These are phyloP conservation scores for Leuciscus idus DNA, from an alignment of 2,113 vertebrate species.

Conservation along the genomic window DNA sequence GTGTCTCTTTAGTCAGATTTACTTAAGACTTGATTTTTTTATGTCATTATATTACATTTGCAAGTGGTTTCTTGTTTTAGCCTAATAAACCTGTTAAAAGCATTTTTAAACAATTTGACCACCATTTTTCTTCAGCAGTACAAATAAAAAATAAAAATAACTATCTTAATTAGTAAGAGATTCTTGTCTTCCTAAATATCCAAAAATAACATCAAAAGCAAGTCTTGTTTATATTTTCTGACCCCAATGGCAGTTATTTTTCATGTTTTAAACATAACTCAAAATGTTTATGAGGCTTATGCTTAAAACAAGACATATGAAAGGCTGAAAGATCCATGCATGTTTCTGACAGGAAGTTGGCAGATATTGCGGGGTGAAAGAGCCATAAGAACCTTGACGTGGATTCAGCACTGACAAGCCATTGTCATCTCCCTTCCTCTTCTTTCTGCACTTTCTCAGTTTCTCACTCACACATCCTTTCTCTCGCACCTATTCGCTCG, in stretches of 20 bases:
- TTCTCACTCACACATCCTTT: slow-evolving; percentile 17
- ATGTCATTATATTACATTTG: background rate
- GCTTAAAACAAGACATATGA: background rate
- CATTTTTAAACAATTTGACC: background rate
- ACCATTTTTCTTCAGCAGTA: background rate
- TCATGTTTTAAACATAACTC: background rate
- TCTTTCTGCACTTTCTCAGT: background rate
- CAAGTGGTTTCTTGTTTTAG: too few species aligned
- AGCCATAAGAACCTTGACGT: slow-evolving; percentile 16
- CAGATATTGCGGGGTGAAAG: slow-evolving; percentile 1
- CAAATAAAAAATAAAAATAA: background rate
- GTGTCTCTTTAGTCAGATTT: too few species aligned
- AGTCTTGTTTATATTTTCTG: background rate
- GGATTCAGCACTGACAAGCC: slow-evolving; percentile 11
- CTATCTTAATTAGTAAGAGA: background rate
- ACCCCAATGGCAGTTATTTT: background rate
- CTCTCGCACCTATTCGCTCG: slow-evolving; percentile 11
- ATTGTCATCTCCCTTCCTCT: slow-evolving; percentile 9
- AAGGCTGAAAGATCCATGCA: background rate
- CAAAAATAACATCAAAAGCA: background rate
- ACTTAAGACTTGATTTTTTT: too few species aligned
- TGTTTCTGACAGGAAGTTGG: slow-evolving; percentile 2
- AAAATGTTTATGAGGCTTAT: background rate
- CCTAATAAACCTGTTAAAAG: background rate
- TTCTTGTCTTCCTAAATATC: background rate